Evolutionary conservation across 2,113 vertebrate species (phyloP).

Genomic region (Notechis scutatus): DNA sequence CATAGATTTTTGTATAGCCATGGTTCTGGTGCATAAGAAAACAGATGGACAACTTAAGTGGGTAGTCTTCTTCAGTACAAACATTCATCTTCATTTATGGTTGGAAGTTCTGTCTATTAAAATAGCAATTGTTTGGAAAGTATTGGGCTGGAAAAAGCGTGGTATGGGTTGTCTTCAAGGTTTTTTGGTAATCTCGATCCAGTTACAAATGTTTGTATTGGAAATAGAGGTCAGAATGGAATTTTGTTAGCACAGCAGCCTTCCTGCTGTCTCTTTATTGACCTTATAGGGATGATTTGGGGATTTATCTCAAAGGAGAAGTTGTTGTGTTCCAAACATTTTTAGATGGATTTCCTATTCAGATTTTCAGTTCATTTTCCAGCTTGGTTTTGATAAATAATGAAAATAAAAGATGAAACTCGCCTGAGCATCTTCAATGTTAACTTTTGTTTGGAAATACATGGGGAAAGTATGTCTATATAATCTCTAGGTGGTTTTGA

Average conservation of each 20-base stretch:
- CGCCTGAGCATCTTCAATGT: too few relatives aligned
- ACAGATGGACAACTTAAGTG: background rate
- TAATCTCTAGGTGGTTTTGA: background rate
- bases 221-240: background rate
- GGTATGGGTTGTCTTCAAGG: background rate
- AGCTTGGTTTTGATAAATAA: background rate
- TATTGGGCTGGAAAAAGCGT: background rate
- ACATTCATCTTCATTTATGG: background rate
- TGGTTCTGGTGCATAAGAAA: background rate
- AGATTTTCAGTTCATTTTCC: background rate
- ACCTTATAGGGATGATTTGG: background rate
- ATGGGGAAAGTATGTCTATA: background rate
- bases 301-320: background rate
- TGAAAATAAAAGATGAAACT: background rate
- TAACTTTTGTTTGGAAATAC: background rate
- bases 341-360: background rate
- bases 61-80: background rate
- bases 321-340: background rate
- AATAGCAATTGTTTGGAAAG: background rate
- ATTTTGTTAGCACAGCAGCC: background rate
- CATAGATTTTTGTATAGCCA: background rate
- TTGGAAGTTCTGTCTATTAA: background rate
- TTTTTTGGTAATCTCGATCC: background rate
- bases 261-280: background rate
- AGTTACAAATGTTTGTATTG: background rate